These are phyloP conservation scores for Rhopalosiphum nymphaeae DNA, from an alignment of 2,888 invertebrate species.

Conservation along the genomic window DNA sequence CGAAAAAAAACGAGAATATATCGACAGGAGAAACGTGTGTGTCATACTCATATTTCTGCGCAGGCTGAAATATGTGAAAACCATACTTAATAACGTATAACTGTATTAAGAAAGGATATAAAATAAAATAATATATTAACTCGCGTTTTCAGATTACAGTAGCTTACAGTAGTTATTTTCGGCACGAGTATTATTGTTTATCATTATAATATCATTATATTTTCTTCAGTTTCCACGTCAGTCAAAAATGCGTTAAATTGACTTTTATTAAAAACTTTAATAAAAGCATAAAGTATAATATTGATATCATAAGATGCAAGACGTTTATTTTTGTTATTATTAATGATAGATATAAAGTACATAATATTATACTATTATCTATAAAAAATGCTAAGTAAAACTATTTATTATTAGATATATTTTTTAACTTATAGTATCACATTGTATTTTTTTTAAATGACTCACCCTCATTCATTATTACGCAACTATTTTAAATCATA, in stretches of 20 bases:
- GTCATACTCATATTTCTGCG: neutral
- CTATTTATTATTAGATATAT: neutral
- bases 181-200: neutral
- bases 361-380: neutral
- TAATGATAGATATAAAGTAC: neutral
- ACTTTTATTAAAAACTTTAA: neutral
- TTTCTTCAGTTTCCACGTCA: neutral
- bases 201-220: neutral
- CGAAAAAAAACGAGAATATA: neutral
- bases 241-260: neutral
- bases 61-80: neutral
- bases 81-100: neutral
- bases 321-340: neutral
- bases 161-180: neutral
- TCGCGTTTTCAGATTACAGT: neutral
- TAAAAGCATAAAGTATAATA: neutral
- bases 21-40: neutral
- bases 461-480: neutral
- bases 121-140: neutral
- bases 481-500: neutral
- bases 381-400: neutral
- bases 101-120: neutral
- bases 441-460: neutral
- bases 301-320: neutral
- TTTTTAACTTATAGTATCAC: neutral